phyloP scores from a whole-genome alignment of 2,888 invertebrate species.

The Exocentrus adspersus region DNA sequence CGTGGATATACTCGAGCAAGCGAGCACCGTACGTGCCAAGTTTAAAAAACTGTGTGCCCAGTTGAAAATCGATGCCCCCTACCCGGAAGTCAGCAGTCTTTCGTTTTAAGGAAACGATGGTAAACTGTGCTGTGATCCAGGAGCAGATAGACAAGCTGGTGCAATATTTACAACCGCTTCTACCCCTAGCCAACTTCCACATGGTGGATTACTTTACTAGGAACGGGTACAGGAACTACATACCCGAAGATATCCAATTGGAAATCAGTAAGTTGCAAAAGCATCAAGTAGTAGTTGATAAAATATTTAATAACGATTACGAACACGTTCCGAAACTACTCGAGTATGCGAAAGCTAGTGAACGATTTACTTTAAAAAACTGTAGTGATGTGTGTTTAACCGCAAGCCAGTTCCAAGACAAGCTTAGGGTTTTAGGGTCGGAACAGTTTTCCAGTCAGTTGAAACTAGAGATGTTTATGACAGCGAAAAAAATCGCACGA shows the following conservation, averaged over 20 bases:
- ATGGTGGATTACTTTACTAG: conserved; percentile 80
- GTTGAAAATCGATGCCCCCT: conserved; percentile 69
- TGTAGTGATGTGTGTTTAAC: conserved; percentile 63
- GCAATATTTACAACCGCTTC: conserved; percentile 68
- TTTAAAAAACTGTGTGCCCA: conserved; percentile 77
- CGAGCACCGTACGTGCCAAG: conserved; percentile 73
- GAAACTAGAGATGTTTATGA: conserved; percentile 77
- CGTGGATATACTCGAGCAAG: conserved; percentile 71
- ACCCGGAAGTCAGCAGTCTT: conserved; percentile 68
- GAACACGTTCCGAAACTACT: conserved; percentile 47
- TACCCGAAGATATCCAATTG: conserved; percentile 67
- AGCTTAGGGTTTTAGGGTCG: conserved; percentile 56
- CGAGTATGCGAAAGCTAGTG: conserved; percentile 51
- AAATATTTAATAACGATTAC: conserved; percentile 64
- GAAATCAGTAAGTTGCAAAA: too few species aligned
- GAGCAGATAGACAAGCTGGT: conserved; percentile 66
- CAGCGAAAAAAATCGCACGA: conserved; percentile 84
- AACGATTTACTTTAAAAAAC: conserved; percentile 54
- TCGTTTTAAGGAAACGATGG: conserved; percentile 69
- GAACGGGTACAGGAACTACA: conserved; percentile 67
- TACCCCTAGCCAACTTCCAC: conserved; percentile 78
- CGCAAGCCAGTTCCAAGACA: conserved; percentile 60
- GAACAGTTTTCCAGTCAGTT: conserved; percentile 57
- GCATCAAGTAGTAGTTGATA: conserved; percentile 65
- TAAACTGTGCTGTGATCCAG: conserved; percentile 54